These are phyloP conservation scores for Poeciliopsis presidionis DNA, from an alignment of 2,797 vertebrate species.

Conservation along the genomic window DNA sequence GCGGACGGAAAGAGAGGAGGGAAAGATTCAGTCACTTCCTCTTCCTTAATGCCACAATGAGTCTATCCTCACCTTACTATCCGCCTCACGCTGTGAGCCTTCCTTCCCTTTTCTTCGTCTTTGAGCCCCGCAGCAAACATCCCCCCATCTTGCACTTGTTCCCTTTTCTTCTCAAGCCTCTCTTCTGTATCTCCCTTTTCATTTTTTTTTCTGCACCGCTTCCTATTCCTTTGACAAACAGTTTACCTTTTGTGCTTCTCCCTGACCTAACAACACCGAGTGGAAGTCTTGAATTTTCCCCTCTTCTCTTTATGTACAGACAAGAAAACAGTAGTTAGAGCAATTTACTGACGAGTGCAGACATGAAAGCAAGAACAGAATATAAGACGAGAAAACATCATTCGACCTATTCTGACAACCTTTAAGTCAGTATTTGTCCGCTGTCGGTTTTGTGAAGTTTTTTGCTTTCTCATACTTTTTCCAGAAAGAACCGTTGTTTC, in stretches of 20 bases:
- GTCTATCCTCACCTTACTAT: constrained; percentile 55
- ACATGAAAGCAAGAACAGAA: not conserved
- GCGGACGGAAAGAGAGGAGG: constrained; percentile 42
- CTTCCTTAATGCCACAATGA: constrained; percentile 39
- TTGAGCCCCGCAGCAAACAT: constrained; percentile 48
- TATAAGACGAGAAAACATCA: not conserved
- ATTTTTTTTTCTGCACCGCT: constrained; percentile 20
- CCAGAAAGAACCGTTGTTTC: not conserved
- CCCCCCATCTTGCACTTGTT: constrained; percentile 30
- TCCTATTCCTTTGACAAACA: constrained; percentile 20
- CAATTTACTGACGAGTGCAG: not conserved
- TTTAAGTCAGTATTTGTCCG: not conserved
- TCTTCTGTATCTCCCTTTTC: constrained; percentile 31
- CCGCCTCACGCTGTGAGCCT: constrained; percentile 55
- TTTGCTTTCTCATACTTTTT: not conserved
- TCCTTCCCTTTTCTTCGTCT: constrained; percentile 54
- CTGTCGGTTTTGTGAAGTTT: not conserved
- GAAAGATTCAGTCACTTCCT: constrained; percentile 30
- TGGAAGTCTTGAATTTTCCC: not conserved
- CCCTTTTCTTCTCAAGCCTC: constrained; percentile 30
- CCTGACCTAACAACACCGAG: constrained; percentile 4
- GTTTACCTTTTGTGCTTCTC: constrained; percentile 17
- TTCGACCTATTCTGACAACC: not conserved
- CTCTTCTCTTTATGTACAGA: not conserved
- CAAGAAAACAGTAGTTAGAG: not conserved